Evolutionary conservation across 2,113 vertebrate species (phyloP).

Genomic region (Nematolebias whitei): DNA sequence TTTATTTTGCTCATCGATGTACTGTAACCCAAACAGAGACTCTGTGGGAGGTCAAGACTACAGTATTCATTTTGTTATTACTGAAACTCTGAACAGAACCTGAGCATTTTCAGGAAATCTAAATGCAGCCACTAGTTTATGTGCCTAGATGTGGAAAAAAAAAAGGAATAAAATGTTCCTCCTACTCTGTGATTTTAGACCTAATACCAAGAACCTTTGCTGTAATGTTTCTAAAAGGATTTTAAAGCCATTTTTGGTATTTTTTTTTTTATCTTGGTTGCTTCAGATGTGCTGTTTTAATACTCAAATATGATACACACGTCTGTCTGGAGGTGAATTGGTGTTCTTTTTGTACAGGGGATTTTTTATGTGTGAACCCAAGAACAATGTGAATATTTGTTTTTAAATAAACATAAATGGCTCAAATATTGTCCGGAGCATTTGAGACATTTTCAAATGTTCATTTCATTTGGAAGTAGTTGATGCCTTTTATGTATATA

Average conservation of each 20-base stretch:
- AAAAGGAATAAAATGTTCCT: conserved; percentile 38
- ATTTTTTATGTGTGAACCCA: conserved; percentile 65
- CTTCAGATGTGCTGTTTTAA: conserved; percentile 77
- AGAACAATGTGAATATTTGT: conserved; percentile 72
- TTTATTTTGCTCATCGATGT: conserved; percentile 61
- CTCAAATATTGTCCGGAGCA: conserved; percentile 49
- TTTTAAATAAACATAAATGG: conserved; percentile 79
- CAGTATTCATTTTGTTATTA: conserved; percentile 42
- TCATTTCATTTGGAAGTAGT: not conserved
- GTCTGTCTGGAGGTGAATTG: conserved; percentile 70
- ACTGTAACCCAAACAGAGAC: conserved; percentile 64
- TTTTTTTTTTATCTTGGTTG: conserved; percentile 78
- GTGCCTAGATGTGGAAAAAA: conserved; percentile 77
- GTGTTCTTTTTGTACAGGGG: conserved; percentile 77
- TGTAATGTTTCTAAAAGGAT: conserved; percentile 82
- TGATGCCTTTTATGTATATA: not conserved
- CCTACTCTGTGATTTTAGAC: conserved; percentile 71
- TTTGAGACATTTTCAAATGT: conserved; percentile 1
- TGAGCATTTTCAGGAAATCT: conserved; percentile 64
- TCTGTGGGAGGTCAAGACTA: conserved; percentile 62
- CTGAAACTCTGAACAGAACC: conserved; percentile 61
- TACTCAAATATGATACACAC: conserved; percentile 72
- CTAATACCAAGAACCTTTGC: conserved; percentile 72
- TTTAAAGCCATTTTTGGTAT: conserved; percentile 84
- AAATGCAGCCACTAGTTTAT: conserved; percentile 79